Conservation (phyloP, 2,797 vertebrate species). For the Mycteria americana region DNA sequence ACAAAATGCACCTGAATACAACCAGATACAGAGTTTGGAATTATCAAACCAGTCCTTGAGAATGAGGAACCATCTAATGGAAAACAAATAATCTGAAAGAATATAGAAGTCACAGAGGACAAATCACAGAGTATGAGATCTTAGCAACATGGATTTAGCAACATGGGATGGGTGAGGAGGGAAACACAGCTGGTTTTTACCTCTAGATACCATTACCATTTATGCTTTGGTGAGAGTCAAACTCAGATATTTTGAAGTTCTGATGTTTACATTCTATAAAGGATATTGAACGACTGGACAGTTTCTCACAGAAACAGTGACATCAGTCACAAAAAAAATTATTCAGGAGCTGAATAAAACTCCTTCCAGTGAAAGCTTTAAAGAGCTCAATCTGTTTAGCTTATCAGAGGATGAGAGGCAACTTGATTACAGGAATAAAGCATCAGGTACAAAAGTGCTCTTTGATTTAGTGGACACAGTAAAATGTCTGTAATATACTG, state of each 20-base stretch:
- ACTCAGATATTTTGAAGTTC: not conserved
- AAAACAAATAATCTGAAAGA: not conserved
- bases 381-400: constrained; percentile 11
- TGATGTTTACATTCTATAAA: not conserved
- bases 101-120: not conserved
- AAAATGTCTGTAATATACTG: not conserved
- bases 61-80: not conserved
- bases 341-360: not conserved
- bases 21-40: not conserved
- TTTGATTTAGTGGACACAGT: constrained; percentile 15
- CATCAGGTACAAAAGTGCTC: constrained; percentile 1
- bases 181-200: not conserved
- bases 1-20: not conserved
- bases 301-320: not conserved
- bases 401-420: not conserved
- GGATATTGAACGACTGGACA: not conserved
- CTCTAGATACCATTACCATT: not conserved
- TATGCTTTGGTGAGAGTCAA: not conserved
- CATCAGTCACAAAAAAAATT: not conserved
- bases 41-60: not conserved
- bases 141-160: not conserved
- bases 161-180: not conserved
- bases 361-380: not conserved
- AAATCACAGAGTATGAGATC: not conserved
- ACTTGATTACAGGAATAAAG: constrained; percentile 29